phyloP scores from a whole-genome alignment of 2,888 invertebrate species.

The Cacoxenus indagator region DNA sequence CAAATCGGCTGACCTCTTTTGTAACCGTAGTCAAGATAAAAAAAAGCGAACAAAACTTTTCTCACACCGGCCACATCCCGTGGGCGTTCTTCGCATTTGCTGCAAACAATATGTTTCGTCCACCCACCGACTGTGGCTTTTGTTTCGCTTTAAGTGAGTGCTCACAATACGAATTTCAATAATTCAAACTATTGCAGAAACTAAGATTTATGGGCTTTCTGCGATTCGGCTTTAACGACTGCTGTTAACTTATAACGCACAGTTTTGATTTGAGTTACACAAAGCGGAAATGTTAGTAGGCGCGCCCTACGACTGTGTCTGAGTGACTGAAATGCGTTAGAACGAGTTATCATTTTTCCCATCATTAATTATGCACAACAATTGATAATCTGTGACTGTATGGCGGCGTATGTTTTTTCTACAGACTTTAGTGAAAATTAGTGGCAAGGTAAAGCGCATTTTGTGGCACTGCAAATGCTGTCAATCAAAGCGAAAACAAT shows the following conservation, averaged over 20 bases:
- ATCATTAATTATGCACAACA: neutral
- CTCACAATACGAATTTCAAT: neutral
- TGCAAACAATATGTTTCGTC: neutral
- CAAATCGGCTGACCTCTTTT: neutral
- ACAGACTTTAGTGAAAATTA: too few species aligned
- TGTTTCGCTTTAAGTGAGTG: neutral
- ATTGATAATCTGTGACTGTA: neutral
- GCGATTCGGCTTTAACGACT: conserved; percentile 1
- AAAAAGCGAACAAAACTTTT: neutral
- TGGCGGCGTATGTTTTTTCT: neutral
- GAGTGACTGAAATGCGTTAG: neutral
- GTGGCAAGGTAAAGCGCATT: neutral
- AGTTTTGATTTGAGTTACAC: neutral
- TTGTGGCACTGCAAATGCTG: neutral
- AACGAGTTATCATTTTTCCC: neutral
- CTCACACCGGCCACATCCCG: neutral
- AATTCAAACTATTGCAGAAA: neutral
- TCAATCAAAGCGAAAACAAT: conserved; percentile 1
- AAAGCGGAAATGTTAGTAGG: neutral
- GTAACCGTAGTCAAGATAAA: neutral
- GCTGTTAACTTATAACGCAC: neutral
- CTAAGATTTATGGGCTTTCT: conserved; percentile 8
- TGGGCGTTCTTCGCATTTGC: neutral
- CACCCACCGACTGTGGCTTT: neutral
- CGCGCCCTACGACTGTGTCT: neutral